Conservation (phyloP, 2,888 invertebrate species). For the Alviniconcha strummeri region DNA sequence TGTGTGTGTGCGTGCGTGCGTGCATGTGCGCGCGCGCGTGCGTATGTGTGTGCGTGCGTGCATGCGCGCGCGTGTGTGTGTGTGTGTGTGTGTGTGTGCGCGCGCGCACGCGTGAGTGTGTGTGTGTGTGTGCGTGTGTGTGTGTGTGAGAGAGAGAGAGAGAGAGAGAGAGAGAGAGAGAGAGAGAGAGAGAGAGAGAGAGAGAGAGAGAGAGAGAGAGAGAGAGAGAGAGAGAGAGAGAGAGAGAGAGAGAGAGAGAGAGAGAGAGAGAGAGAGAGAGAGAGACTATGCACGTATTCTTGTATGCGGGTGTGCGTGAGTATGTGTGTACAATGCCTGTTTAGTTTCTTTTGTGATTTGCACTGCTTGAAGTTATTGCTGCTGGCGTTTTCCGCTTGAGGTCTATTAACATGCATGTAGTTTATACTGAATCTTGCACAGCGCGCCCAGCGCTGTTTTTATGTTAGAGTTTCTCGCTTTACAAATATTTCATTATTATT, state of each 20-base stretch:
- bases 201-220: conserved; percentile 17
- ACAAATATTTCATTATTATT: no score
- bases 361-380: no score
- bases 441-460: no score
- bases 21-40: not conserved
- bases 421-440: no score
- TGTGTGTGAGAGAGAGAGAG: conserved; percentile 14
- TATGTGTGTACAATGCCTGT: no score
- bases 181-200: conserved; percentile 4
- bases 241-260: conserved; percentile 27
- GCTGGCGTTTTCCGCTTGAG: no score
- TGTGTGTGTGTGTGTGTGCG: not conserved
- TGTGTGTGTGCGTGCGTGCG: not conserved
- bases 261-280: not conserved
- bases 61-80: not conserved
- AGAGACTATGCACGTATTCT: not conserved
- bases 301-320: not conserved
- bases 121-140: conserved; percentile 4
- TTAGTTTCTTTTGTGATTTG: no score
- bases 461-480: no score
- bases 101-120: not conserved
- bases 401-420: no score
- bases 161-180: conserved; percentile 20
- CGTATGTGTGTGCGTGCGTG: not conserved
- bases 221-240: conserved; percentile 34